Conservation (phyloP, 2,797 vertebrate genomes). For the Lycodopsis pacificus region DNA sequence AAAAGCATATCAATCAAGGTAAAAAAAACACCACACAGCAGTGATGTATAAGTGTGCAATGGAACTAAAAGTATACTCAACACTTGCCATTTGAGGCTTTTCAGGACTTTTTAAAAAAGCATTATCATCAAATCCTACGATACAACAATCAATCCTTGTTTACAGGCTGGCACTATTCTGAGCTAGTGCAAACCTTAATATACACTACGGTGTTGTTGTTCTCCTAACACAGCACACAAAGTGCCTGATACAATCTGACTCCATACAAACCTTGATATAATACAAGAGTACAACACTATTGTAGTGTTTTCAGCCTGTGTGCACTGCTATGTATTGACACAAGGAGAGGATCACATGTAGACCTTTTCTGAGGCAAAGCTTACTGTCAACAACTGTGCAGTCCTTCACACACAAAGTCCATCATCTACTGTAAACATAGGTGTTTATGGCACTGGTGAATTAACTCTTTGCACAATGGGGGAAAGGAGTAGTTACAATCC, state of each 20-base stretch:
- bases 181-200: conserved; percentile 42
- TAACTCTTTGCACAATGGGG: not conserved
- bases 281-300: conserved; percentile 18
- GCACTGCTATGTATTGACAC: conserved; percentile 45
- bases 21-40: conserved; percentile 27
- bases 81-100: conserved; percentile 18
- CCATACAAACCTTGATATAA: conserved; percentile 39
- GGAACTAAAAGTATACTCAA: not conserved
- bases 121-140: conserved; percentile 53
- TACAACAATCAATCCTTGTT: conserved; percentile 64
- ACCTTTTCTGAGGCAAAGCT: conserved; percentile 50
- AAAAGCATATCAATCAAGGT: conserved; percentile 13
- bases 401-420: conserved; percentile 32
- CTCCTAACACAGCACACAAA: conserved; percentile 39
- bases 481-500: not conserved
- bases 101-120: conserved; percentile 40
- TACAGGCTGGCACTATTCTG: conserved; percentile 58
- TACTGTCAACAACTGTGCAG: conserved; percentile 65
- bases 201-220: conserved; percentile 44
- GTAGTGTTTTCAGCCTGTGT: not conserved
- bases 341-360: conserved; percentile 46
- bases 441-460: conserved; percentile 8
- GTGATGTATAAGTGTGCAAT: conserved; percentile 5
- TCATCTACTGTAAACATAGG: conserved; percentile 49
- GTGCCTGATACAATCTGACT: conserved; percentile 62